Evolutionary conservation across 2,888 invertebrate genomes (phyloP).

Genomic region (Lasioglossum morio): DNA sequence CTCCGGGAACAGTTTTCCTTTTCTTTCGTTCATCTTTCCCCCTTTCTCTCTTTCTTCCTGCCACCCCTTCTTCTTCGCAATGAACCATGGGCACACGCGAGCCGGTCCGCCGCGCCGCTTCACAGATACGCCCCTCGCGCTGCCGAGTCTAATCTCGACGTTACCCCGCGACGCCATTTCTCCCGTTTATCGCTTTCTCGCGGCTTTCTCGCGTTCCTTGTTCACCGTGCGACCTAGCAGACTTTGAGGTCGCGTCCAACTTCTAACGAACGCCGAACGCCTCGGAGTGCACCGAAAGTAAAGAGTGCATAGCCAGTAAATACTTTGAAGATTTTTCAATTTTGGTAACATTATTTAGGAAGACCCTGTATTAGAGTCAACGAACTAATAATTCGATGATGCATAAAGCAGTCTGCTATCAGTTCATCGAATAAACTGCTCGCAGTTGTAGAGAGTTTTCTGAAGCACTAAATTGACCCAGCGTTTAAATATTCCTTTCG

Average conservation of each 20-base stretch:
- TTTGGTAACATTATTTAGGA: no score
- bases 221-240: neutral
- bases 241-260: neutral
- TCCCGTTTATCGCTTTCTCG: neutral
- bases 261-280: neutral
- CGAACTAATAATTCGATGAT: no score
- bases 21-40: neutral
- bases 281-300: neutral
- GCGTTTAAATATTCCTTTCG: neutral
- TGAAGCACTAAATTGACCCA: neutral
- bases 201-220: neutral
- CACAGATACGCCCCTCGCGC: constrained; percentile 19
- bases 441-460: neutral
- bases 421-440: neutral
- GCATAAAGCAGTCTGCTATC: neutral
- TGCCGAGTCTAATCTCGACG: constrained; percentile 23
- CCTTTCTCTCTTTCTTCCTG: neutral
- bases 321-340: no score
- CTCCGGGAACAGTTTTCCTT: neutral
- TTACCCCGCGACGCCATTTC: constrained; percentile 9
- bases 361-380: no score
- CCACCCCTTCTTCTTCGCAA: neutral
- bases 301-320: no score
- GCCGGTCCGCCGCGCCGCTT: neutral
- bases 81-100: constrained; percentile 16